Conservation (phyloP, 2,113 vertebrate genomes). For the Uropsilus gracilis region DNA sequence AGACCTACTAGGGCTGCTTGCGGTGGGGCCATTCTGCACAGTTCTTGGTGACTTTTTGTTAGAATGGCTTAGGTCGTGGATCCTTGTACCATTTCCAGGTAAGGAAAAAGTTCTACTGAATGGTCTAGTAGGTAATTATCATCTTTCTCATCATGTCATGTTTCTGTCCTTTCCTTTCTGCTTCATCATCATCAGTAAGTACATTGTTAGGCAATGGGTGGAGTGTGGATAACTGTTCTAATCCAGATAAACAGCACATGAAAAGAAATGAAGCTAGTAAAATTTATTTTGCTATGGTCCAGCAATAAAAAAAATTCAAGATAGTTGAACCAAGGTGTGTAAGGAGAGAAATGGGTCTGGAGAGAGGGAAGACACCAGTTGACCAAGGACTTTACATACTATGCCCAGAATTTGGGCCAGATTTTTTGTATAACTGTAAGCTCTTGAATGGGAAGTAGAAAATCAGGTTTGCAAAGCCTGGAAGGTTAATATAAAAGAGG, state of each 20-base stretch:
- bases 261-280: neutral
- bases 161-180: neutral
- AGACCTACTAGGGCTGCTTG: neutral
- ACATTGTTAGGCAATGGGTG: neutral
- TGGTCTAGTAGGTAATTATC: neutral
- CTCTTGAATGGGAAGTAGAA: neutral
- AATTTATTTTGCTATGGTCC: neutral
- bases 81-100: neutral
- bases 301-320: neutral
- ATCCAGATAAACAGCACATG: neutral
- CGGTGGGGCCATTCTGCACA: neutral
- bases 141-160: neutral
- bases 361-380: neutral
- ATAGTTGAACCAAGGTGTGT: neutral
- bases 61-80: neutral
- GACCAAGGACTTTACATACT: neutral
- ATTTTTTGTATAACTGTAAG: neutral
- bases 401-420: neutral
- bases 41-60: neutral
- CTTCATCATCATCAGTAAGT: neutral
- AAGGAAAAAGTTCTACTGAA: neutral
- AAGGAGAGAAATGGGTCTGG: neutral
- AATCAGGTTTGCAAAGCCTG: neutral
- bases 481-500: neutral
- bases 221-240: neutral